Percentiles rank a stretch among this genome's conserved stretches.
Conservation (phyloP, 2,888 invertebrate species). For the Adelphocoris suturalis region DNA sequence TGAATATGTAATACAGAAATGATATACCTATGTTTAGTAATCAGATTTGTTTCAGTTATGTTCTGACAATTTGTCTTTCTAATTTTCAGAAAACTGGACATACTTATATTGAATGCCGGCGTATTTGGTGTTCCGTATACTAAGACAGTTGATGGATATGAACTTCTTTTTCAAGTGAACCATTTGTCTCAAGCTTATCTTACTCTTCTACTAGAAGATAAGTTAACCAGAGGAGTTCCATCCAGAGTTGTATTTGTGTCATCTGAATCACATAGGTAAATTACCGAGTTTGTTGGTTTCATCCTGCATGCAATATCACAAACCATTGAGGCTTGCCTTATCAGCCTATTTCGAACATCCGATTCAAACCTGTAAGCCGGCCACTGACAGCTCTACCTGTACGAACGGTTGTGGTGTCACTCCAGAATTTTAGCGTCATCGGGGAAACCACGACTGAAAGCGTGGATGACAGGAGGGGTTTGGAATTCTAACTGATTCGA, state of each 20-base stretch:
- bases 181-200: conserved; percentile 88
- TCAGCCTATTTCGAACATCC: too few species aligned
- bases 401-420: too few species aligned
- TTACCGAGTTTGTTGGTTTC: background rate
- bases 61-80: background rate
- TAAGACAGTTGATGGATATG: conserved; percentile 87
- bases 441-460: too few species aligned
- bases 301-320: background rate
- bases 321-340: too few species aligned
- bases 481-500: too few species aligned
- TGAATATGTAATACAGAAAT: background rate
- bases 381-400: too few species aligned
- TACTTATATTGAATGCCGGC: conserved; percentile 90
- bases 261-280: conserved; percentile 92
- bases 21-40: background rate
- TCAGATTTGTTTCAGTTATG: background rate
- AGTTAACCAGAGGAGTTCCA: conserved; percentile 83
- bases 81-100: conserved; percentile 83
- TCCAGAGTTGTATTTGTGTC: conserved; percentile 90
- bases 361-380: too few species aligned
- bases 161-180: conserved; percentile 92
- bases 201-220: conserved; percentile 85
- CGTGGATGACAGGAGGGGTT: too few species aligned
- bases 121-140: conserved; percentile 87
- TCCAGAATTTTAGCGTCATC: too few species aligned